Percentiles rank a stretch among this genome's conserved stretches.
phyloP scores from a whole-genome alignment of 2,113 vertebrate species.

The Cyphomyrus plagiostoma region DNA sequence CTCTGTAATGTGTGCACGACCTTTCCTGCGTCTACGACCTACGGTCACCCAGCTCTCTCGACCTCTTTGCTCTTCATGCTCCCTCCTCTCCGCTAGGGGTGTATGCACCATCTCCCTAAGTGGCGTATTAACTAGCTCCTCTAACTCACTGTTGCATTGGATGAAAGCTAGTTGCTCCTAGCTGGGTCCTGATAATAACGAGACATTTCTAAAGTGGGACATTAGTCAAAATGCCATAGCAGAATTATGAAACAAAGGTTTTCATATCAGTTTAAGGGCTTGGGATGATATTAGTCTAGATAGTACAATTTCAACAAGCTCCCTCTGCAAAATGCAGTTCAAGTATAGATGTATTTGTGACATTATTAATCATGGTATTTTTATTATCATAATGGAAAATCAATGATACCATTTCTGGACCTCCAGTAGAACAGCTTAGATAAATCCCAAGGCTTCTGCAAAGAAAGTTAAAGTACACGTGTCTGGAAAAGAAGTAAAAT shows the following conservation, averaged over 20 bases:
- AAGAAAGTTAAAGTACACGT: no score
- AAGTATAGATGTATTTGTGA: neutral
- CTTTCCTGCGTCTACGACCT: no score
- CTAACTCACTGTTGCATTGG: no score
- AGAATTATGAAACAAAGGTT: neutral
- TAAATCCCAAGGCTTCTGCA: neutral
- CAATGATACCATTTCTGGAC: neutral
- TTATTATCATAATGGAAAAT: neutral
- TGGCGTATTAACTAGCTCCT: no score
- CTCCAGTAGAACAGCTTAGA: neutral
- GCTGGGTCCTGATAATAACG: neutral
- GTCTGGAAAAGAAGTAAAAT: neutral
- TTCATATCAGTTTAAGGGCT: no score
- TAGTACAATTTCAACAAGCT: neutral
- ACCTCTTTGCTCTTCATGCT: no score
- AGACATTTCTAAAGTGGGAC: neutral
- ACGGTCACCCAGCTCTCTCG: no score
- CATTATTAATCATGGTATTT: neutral
- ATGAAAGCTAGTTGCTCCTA: no score
- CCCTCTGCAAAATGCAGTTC: neutral
- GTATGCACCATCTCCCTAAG: no score
- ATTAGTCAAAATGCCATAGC: neutral
- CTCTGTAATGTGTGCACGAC: no score
- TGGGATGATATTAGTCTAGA: neutral
- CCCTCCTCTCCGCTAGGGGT: no score